phyloP scores from a whole-genome alignment of 2,888 invertebrate species.

The Oscheius sp. region DNA sequence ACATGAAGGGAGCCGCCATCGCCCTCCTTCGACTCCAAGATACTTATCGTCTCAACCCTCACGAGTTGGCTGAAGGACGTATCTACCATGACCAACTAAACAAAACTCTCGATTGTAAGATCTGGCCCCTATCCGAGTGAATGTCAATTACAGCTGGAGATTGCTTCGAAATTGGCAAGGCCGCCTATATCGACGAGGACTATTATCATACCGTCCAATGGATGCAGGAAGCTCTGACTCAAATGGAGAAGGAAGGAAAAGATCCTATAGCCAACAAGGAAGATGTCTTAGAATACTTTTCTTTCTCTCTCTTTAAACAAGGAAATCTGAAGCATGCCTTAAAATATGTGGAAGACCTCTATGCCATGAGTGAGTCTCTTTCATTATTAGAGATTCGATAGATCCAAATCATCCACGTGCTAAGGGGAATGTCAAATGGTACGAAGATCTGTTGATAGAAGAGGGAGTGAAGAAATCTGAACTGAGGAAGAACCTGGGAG shows the following conservation, averaged over 20 bases:
- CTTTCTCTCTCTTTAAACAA: conserved; percentile 87
- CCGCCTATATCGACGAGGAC: conserved; percentile 90
- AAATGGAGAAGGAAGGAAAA: conserved; percentile 70
- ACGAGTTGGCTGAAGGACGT: conserved; percentile 84
- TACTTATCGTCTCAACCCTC: conserved; percentile 75
- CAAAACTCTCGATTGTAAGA: conserved; percentile 67
- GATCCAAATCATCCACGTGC: conserved; percentile 82
- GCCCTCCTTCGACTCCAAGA: conserved; percentile 92
- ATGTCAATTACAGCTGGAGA: conserved; percentile 82
- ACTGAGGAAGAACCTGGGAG: conserved; percentile 58
- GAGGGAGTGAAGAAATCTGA: conserved; percentile 76
- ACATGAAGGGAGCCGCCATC: conserved; percentile 91
- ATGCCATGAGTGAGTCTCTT: conserved; percentile 76
- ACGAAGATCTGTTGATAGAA: conserved; percentile 81
- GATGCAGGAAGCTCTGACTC: conserved; percentile 89
- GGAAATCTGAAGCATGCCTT: conserved; percentile 87
- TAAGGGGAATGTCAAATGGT: conserved; percentile 87
- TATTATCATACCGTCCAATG: conserved; percentile 90
- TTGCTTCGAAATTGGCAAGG: conserved; percentile 93
- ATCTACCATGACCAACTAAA: conserved; percentile 56
- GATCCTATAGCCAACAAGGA: conserved; percentile 54
- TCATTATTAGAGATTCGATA: no score
- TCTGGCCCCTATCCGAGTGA: not conserved
- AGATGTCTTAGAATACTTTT: conserved; percentile 87
- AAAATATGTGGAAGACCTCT: conserved; percentile 86